A percentile compares a stretch with the other conserved stretches of the same genome.
phyloP scores from a whole-genome alignment of 2,888 invertebrate genomes.

The Ochropleura plecta region DNA sequence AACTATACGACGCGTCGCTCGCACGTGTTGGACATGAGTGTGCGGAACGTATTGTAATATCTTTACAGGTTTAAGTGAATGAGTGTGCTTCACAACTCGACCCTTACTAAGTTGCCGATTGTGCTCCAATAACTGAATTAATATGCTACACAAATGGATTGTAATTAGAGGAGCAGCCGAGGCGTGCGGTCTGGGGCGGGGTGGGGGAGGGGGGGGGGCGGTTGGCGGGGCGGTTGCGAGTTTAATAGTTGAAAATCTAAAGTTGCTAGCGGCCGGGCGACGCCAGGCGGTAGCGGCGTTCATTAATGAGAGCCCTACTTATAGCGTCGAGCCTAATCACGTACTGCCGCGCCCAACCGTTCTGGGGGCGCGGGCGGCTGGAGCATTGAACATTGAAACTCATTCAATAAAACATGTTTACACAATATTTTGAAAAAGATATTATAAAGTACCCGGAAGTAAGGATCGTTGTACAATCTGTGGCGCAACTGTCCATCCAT shows the following conservation, averaged over 20 bases:
- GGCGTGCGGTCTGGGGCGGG: not conserved
- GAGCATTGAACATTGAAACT: not conserved
- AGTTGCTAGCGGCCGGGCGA: not conserved
- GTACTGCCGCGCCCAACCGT: not conserved
- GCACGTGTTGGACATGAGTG: too few species aligned
- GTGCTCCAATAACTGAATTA: conserved; percentile 25
- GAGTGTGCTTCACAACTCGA: not conserved
- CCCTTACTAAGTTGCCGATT: conserved; percentile 2
- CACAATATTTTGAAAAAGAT: not conserved
- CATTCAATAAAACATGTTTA: not conserved
- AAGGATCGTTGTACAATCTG: not conserved
- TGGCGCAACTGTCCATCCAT: too few species aligned
- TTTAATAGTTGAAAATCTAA: conserved; percentile 16
- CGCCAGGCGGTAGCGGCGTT: not conserved
- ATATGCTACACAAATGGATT: conserved; percentile 32
- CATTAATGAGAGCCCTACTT: not conserved
- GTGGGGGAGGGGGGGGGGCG: not conserved
- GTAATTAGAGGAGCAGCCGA: conserved; percentile 12
- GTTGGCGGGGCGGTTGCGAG: not conserved
- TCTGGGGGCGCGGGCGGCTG: too few species aligned
- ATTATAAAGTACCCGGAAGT: not conserved
- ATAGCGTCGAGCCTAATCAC: not conserved
- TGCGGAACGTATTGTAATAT: not conserved
- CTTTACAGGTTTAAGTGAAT: not conserved
- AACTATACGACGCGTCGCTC: too few species aligned